A percentile compares a stretch with the other conserved stretches of the same genome.
phyloP scores from a whole-genome alignment of 2,113 vertebrate genomes.

The Microtus richardsoni region DNA sequence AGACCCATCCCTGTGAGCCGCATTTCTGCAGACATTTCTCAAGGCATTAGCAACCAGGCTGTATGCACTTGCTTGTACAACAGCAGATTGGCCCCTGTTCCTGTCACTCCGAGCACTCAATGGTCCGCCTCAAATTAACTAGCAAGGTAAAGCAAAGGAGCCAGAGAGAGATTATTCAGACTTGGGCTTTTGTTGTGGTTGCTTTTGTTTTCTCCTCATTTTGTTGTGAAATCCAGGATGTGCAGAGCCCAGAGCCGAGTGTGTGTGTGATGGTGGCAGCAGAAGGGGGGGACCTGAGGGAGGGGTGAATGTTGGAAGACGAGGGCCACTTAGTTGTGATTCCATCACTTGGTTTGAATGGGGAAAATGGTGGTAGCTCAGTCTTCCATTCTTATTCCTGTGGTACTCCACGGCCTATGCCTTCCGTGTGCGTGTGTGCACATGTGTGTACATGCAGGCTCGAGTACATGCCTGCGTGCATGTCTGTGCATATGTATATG shows the following conservation, averaged over 20 bases:
- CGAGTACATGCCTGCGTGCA: fast-evolving
- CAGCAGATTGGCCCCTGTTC: constrained; percentile 56
- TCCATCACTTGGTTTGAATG: background rate
- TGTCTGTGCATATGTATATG: background rate
- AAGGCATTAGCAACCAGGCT: constrained; percentile 46
- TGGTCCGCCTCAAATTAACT: constrained; percentile 50
- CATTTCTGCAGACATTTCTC: constrained; percentile 58
- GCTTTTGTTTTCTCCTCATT: background rate
- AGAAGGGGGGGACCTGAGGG: background rate
- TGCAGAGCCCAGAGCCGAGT: fast-evolving
- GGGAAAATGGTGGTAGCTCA: background rate
- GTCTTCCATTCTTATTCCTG: background rate
- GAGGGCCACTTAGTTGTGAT: background rate
- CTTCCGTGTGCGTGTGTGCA: background rate
- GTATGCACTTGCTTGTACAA: constrained; percentile 37
- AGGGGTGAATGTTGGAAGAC: background rate
- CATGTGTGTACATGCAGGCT: no score
- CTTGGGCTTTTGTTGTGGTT: background rate
- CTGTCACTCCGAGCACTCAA: constrained; percentile 57
- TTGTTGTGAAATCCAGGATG: constrained; percentile 8
- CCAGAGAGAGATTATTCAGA: background rate
- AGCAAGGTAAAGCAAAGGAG: constrained; percentile 44
- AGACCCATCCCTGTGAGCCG: constrained; percentile 47
- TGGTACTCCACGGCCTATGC: background rate
- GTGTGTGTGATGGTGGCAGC: fast-evolving